Evolutionary conservation across 2,888 invertebrate genomes (phyloP), one percentile per base, ranked within the genome.

Genomic region (Syrista parreyssii): DNA sequence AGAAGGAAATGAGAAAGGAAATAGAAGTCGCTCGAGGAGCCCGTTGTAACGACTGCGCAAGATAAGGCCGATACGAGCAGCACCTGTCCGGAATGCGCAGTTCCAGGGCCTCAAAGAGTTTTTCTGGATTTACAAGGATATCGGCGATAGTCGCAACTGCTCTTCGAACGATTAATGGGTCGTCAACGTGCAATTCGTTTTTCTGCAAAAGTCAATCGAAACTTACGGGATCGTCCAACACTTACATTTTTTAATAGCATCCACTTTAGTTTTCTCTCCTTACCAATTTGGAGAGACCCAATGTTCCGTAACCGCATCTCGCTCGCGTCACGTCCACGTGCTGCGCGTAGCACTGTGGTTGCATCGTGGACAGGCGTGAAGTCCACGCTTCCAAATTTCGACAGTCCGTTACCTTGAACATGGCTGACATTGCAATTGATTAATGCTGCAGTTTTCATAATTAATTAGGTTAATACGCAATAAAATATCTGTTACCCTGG

Each of bases 121-220:
- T 88, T 86, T 93, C 92, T 3, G 93, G 92, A 86, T 92, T 89
- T 68, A 92, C 90, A 15, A 92, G 81, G 34, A 93, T 79, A 82
- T 93, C 93, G 9, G 87, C 86, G 68, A 93, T 86, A 34, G 89
- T 92, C n/a, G 89, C 89, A 6, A 93, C 81, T n/a, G 92, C 92
- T 83, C 90, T 89, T 76, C 91, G 85, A 3, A 91, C 89, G 11
- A 89, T 84, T 12, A 86, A 76, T 1, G 82, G 81, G 80, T 92
- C 88, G 73, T 87, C 84, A 79, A 88, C 83, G 76, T 91, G 90
- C 12, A 93, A 85, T 82, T 93, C 92, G 78, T 87, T 86, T 80
- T 88, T 86, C 92, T 92, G 82, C 73, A 85, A 84, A 40, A 15
- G 4, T 1, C 40, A 40, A 1, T 77, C 88, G 91, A 90, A 40